phyloP scores from a whole-genome alignment of 2,113 vertebrate species.

The Psilopogon haemacephalus region DNA sequence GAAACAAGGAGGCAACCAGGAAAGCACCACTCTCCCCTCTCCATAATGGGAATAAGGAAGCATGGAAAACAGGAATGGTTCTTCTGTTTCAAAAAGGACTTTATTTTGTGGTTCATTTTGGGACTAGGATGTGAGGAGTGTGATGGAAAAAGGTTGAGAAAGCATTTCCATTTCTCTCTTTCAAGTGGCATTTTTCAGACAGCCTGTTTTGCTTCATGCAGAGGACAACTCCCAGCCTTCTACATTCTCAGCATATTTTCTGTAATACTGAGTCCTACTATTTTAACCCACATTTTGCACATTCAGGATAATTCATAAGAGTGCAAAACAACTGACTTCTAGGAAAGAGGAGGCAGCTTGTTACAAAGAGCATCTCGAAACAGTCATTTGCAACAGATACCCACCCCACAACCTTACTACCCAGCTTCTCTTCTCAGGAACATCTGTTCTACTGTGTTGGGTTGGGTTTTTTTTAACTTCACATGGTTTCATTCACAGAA shows the following conservation, averaged over 20 bases:
- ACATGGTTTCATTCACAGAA: neutral
- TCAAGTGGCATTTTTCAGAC: neutral
- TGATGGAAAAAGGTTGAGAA: neutral
- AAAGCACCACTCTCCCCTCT: neutral
- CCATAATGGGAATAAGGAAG: neutral
- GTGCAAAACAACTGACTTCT: conserved; percentile 7
- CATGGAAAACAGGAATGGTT: neutral
- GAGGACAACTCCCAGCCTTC: neutral
- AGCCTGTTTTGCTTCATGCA: neutral
- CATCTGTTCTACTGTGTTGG: neutral
- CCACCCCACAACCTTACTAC: neutral
- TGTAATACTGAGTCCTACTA: neutral
- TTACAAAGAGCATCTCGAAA: neutral
- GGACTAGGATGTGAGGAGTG: accelerated
- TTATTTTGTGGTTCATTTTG: neutral
- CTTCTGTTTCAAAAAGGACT: neutral
- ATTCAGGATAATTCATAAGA: neutral
- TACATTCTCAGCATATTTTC: conserved; percentile 51
- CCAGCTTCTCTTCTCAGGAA: neutral
- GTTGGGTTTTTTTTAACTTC: neutral
- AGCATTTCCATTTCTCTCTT: neutral
- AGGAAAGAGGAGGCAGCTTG: neutral
- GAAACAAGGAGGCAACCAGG: neutral
- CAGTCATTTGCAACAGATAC: neutral
- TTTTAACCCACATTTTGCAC: conserved; percentile 47